Evolutionary conservation across 1,140 invertebrate genomes (phyloP), one percentile per base, ranked within the genome.

Genomic region (Vollenhovia emeryi): DNA sequence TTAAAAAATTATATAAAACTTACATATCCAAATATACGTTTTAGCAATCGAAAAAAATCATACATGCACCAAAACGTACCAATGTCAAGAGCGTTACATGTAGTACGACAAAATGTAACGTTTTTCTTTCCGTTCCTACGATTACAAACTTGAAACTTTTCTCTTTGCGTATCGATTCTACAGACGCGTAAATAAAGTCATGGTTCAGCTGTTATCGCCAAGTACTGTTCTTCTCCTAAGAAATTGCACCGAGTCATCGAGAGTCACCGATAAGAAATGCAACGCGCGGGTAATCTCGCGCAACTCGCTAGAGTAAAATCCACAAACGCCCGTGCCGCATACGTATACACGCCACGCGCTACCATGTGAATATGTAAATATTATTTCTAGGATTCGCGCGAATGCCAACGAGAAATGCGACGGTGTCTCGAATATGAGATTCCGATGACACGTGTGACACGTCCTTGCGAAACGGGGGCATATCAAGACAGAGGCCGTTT

Each of bases 361-460:
- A 68, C 60, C 45, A 36, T 21, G 43, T 45, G 78, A 73, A 82
- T 73, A 82, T 48, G 78, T 82, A 82, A 82, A 82, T 73, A 82
- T 73, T 73, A 73, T 80, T 71, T 80, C 27, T 40, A 36, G 64
- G 48, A 80, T 57, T 71, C 64, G 40, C 45, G 1, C 45, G 43
- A 68, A 68, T 79, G 27, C 13, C 59, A 40, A 59, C 52, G 57
- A 48, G 74, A 30, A 62, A 62, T 45, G 57, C 74, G 11, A 43
- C 40, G 45, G 50, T 33, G 18, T 43, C 64, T 78, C 48, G 24
- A 80, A 69, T 69, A 69, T 50, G 21, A 59, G 40, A 62, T 59
- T 75, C 21, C 75, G 27, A 78, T 78, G 59, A 64, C 60, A 36
- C 59, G 74, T 43, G 74, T 64, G 30, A 64, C 33, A 66, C 62